These are phyloP conservation scores for Monochamus alternatus DNA, from an alignment of 2,888 invertebrate genomes.

Conservation along the genomic window DNA sequence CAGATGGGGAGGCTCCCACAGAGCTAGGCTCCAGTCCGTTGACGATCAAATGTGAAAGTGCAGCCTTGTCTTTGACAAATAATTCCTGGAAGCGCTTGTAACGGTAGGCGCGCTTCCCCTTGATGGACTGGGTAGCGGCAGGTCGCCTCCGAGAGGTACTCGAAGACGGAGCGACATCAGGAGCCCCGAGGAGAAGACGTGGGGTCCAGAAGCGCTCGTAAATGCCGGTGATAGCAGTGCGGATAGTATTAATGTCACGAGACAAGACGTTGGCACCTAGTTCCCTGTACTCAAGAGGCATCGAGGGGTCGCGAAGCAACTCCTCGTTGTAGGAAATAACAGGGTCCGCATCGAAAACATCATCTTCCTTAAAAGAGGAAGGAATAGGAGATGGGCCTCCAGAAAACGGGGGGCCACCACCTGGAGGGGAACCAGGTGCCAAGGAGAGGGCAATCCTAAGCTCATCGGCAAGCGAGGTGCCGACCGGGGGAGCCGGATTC, in stretches of 20 bases:
- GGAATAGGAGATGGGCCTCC: background rate
- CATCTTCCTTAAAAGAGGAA: background rate
- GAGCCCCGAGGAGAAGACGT: no score
- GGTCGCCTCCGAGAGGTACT: no score
- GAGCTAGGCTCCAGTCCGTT: background rate
- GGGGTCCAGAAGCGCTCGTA: no score
- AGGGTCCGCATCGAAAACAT: background rate
- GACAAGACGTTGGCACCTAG: no score
- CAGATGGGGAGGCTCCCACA: background rate
- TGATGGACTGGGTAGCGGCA: background rate
- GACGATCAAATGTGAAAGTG: background rate
- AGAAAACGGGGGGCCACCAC: background rate
- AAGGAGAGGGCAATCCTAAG: background rate
- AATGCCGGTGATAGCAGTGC: no score
- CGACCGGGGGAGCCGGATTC: background rate
- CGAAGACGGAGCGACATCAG: no score
- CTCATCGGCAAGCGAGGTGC: background rate
- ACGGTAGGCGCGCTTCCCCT: background rate
- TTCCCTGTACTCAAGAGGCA: background rate
- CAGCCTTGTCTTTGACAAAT: background rate
- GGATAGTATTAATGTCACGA: no score
- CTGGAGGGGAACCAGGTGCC: background rate
- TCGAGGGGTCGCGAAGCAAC: background rate
- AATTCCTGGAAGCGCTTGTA: slow-evolving; percentile 6
- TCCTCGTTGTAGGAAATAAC: background rate